Base-by-base conservation (phyloP, 1,140 invertebrate genomes). In the Trachymyrmex cornetzi region DNA sequence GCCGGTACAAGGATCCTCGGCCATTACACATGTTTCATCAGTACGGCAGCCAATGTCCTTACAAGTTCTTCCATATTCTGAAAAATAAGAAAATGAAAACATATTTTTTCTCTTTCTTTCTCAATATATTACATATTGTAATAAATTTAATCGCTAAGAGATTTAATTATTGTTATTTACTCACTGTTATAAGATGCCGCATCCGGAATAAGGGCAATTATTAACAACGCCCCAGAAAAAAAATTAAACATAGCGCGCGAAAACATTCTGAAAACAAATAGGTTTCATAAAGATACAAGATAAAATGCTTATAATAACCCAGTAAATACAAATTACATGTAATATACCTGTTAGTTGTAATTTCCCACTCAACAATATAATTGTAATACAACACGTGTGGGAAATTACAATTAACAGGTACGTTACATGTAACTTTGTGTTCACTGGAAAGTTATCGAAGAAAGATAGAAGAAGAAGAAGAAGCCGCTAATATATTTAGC, bases 41-140 rank as follows among this genome's bases (percentile, higher is more conserved):
- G 96, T 97, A 34, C 96, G 94, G 91, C 97, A 98, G 74, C 97
- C 97, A 89, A 98, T 98, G 91, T 98, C 97, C 89, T 96, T 96
- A 93, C 97, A 98, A 16, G 96, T 96, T 89, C 97, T 96, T 72
- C 97, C 97, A 93, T 97, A 98, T 95, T 97, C 97, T 97, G 93
- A 3, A 95, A 12, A 96, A 92, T 87, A 93, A 86, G 89, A 89
- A 59, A n/a, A 72, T 3, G 57, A 44, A 27, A 57, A 44, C 0
- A 44, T 24, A 48, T 48, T 22, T 48, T 24, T 9, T 66, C 9
- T 66, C 38, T 44, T 11, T 44, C 7, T 44, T 44, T 44, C 38
- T 44, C 9, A 12, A 66, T 11, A 2, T 16, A 59, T 34, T 38
- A 11, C 4, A 44, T 59, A 24, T 27, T 30, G 4, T 24, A 30